phyloP scores from a whole-genome alignment of 2,888 invertebrate genomes.

The Stramonita haemastoma region DNA sequence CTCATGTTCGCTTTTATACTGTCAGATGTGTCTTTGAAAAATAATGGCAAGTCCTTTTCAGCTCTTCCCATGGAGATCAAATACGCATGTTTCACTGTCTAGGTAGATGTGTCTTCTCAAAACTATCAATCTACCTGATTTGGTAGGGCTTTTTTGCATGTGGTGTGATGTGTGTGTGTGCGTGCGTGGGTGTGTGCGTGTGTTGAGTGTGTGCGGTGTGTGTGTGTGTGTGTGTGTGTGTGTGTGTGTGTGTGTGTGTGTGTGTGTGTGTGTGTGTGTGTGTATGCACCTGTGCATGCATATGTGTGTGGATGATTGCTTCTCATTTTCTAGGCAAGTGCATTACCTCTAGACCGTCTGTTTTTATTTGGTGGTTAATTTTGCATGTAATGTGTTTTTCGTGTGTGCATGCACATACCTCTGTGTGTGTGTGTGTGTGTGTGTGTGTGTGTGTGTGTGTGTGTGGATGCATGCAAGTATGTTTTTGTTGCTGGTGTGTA shows the following conservation, averaged over 20 bases:
- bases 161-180: not conserved
- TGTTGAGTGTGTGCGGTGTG: not conserved
- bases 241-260: not conserved
- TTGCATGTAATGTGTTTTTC: too few relatives aligned
- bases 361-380: too few relatives aligned
- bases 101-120: too few relatives aligned
- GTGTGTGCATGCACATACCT: not conserved
- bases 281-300: too few relatives aligned
- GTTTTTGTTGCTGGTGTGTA: not conserved
- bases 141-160: too few relatives aligned
- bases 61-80: too few relatives aligned
- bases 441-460: not conserved
- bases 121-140: too few relatives aligned
- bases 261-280: constrained; percentile 10
- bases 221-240: constrained; percentile 1
- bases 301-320: too few relatives aligned
- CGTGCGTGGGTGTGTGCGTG: not conserved
- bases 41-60: too few relatives aligned
- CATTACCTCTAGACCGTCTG: too few relatives aligned
- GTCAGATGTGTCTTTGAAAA: not conserved
- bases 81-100: too few relatives aligned
- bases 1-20: not conserved
- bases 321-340: too few relatives aligned
- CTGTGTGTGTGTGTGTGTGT: not conserved
- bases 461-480: not conserved